These are phyloP conservation scores for Metopia argyrocephala DNA, from an alignment of 2,888 invertebrate species.

Conservation along the genomic window DNA sequence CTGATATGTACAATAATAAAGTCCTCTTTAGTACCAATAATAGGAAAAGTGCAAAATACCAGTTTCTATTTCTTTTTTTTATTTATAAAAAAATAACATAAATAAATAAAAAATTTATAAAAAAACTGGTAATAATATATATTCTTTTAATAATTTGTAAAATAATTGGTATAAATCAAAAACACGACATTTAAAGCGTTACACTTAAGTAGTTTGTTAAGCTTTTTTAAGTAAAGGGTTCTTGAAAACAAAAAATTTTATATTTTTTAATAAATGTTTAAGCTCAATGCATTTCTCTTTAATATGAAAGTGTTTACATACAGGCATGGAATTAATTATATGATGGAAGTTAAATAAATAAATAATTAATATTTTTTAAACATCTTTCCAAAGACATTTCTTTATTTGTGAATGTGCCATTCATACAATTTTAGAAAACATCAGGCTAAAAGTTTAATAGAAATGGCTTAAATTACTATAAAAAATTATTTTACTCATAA, in stretches of 20 bases:
- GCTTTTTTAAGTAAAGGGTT: slow-evolving; percentile 49
- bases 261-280: too few species aligned
- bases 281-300: too few species aligned
- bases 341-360: too few species aligned
- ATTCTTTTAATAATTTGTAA: slow-evolving; percentile 31
- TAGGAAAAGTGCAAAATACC: slow-evolving; percentile 56
- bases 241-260: neutral
- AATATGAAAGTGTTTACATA: neutral
- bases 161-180: slow-evolving; percentile 46
- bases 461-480: too few species aligned
- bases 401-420: too few species aligned
- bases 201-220: slow-evolving; percentile 65
- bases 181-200: slow-evolving; percentile 65
- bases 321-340: too few species aligned
- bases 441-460: too few species aligned
- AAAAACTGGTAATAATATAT: slow-evolving; percentile 21
- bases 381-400: too few species aligned
- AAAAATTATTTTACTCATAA: too few species aligned
- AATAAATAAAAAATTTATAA: slow-evolving; percentile 10
- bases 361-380: too few species aligned
- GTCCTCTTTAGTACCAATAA: slow-evolving; percentile 40
- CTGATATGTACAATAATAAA: slow-evolving; percentile 40
- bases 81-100: neutral
- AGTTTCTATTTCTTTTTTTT: slow-evolving; percentile 35
- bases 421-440: too few species aligned